Evolutionary conservation across 2,113 vertebrate genomes (phyloP), one percentile per base, ranked within the genome.

Genomic region (Lanius collurio): DNA sequence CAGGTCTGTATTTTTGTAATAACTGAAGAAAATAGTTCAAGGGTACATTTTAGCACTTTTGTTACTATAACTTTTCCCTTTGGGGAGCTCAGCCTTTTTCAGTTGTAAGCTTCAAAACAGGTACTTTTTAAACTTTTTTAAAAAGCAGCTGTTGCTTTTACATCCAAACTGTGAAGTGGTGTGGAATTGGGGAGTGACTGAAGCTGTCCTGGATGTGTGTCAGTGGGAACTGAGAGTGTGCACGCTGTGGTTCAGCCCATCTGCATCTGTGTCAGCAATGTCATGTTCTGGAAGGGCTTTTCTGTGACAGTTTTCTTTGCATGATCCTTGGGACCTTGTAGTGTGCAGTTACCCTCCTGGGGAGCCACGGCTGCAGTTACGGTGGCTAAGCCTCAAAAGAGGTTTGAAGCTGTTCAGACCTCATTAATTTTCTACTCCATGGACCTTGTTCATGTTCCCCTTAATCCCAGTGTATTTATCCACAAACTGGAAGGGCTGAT

Each of bases 401-500:
- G 68, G 49, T 85, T 74, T 77, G 68, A 76, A 81, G 30, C 86
- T 80, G 33, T 83, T 83, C 71, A 94, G 88, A 90, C 86, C 82
- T 95, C 76, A 42, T 92, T 94, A 83, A 83, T 94, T 96, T 95
- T 96, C 83, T 95, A 67, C 84, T 94, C 83, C 47, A 23, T 65
- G 85, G 83, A 37, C 79, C 39, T 90, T 50, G 79, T 62, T 90
- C 67, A 35, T 31, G 41, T 88, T 83, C 35, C 63, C 15, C 73
- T 96, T 96, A 92, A 93, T 96, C 63, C 92, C 71, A 70, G 76
- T 94, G 90, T 96, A 50, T 93, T 96, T 95, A 59, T 93, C 89
- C 90, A 83, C 71, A 94, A 73, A 83, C 94, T 90, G 90, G 93
- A 95, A 96, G 75, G 76, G 68, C 63, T 93, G 75, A 59, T 95